A percentile compares a stretch with the other conserved stretches of the same genome.
Evolutionary conservation across 2,888 invertebrate genomes (phyloP).

Genomic region (Netelia fuscicornis): DNA sequence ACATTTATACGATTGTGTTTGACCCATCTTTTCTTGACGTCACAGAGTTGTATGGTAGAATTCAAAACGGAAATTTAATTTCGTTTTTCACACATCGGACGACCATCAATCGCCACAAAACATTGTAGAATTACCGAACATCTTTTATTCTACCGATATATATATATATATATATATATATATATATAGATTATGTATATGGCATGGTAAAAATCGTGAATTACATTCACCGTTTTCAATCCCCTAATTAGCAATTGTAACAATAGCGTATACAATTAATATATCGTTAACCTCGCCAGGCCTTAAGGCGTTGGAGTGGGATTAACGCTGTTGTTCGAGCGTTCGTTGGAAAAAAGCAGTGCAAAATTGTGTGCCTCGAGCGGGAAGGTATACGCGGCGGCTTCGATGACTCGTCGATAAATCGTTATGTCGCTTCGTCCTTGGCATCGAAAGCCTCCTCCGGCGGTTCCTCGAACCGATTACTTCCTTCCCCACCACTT

Average conservation of each 20-base stretch:
- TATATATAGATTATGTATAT: constrained; percentile 31
- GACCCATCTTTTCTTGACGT: too few species aligned
- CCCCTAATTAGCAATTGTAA: constrained; percentile 31
- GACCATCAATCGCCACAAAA: background rate
- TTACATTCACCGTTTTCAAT: constrained; percentile 50
- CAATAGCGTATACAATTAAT: constrained; percentile 25
- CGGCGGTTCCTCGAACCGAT: constrained; percentile 33
- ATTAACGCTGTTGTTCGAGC: too few species aligned
- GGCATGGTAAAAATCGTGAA: constrained; percentile 53
- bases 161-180: constrained; percentile 16
- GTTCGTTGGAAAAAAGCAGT: constrained; percentile 1
- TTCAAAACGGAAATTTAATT: too few species aligned
- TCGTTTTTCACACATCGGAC: background rate
- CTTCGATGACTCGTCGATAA: background rate
- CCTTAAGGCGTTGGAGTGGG: too few species aligned
- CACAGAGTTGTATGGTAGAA: too few species aligned
- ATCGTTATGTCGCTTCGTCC: constrained; percentile 10
- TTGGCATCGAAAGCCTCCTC: constrained; percentile 27
- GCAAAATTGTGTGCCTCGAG: background rate
- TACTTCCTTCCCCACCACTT: constrained; percentile 30
- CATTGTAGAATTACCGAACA: constrained; percentile 48
- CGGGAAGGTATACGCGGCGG: constrained; percentile 15
- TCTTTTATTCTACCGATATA: constrained; percentile 61
- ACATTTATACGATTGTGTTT: background rate
- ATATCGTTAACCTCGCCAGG: background rate